These are phyloP conservation scores for Podiceps cristatus DNA, from an alignment of 2,113 vertebrate genomes.

Conservation along the genomic window DNA sequence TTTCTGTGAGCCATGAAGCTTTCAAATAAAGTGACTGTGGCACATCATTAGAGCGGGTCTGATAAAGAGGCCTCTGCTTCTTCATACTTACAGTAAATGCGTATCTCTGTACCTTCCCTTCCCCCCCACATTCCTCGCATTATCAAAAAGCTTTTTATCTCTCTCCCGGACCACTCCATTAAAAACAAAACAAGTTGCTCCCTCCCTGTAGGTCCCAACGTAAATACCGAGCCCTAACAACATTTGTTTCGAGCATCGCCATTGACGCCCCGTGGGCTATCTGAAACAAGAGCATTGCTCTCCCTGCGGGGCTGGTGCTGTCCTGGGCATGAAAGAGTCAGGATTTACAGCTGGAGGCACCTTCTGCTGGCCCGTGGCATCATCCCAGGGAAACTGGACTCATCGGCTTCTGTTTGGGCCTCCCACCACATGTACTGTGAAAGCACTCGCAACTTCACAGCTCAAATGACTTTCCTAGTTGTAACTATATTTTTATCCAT, in stretches of 20 bases:
- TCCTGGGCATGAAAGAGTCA: fast-evolving
- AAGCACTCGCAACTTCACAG: not conserved
- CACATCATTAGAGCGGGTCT: conserved; percentile 47
- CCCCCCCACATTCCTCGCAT: conserved; percentile 14
- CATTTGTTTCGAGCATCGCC: not conserved
- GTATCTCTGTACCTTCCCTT: not conserved
- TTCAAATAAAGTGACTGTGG: conserved; percentile 65
- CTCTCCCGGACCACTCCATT: not conserved
- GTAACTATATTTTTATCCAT: not conserved
- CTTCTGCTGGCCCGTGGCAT: not conserved
- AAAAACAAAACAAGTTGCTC: conserved; percentile 28
- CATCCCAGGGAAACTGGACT: not conserved
- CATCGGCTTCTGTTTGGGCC: not conserved
- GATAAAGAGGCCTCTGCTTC: conserved; percentile 58
- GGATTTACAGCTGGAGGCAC: not conserved
- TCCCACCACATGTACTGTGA: not conserved
- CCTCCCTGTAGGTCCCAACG: not conserved
- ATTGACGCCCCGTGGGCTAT: not conserved
- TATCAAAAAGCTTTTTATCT: conserved; percentile 65
- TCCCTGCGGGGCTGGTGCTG: not conserved
- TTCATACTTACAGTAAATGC: conserved; percentile 28
- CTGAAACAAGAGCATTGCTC: not conserved
- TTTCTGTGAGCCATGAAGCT: conserved; percentile 52
- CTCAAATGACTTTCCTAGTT: not conserved
- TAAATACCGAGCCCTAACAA: not conserved